Conservation (phyloP, 2,797 vertebrate species). For the Rhinogobio ventralis region DNA sequence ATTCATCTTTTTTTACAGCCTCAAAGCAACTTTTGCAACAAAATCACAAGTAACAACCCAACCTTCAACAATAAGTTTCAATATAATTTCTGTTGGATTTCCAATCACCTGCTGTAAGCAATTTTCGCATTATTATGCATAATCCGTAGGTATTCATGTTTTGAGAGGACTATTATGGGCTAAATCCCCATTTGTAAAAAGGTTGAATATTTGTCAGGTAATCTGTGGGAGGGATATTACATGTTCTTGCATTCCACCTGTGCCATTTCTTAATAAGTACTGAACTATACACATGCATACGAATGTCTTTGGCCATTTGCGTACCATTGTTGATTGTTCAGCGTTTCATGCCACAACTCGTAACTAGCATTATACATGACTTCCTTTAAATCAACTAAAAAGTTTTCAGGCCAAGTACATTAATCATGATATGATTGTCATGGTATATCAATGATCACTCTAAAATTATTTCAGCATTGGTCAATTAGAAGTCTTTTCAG, state of each 20-base stretch:
- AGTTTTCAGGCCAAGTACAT: background rate
- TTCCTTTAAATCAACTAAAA: background rate
- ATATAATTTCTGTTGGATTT: background rate
- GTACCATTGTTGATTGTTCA: background rate
- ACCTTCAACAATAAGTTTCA: background rate
- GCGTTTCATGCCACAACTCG: background rate
- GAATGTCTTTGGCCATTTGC: background rate
- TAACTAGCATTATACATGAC: background rate
- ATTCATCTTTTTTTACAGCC: background rate
- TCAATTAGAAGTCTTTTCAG: background rate
- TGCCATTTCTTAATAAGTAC: constrained; percentile 2
- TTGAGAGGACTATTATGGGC: background rate
- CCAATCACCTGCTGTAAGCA: background rate
- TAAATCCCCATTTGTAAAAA: constrained; percentile 16
- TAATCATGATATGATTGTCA: too few species aligned
- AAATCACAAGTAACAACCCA: background rate
- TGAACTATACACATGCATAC: background rate
- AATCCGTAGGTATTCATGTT: background rate
- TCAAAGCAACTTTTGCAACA: background rate
- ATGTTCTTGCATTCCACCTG: constrained; percentile 1
- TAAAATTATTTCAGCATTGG: background rate
- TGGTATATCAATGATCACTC: constrained; percentile 1
- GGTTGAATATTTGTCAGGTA: background rate
- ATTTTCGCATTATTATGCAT: background rate
- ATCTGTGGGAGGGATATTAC: background rate